phyloP scores from a whole-genome alignment of 2,888 invertebrate species.

The Tortricodes alternella region DNA sequence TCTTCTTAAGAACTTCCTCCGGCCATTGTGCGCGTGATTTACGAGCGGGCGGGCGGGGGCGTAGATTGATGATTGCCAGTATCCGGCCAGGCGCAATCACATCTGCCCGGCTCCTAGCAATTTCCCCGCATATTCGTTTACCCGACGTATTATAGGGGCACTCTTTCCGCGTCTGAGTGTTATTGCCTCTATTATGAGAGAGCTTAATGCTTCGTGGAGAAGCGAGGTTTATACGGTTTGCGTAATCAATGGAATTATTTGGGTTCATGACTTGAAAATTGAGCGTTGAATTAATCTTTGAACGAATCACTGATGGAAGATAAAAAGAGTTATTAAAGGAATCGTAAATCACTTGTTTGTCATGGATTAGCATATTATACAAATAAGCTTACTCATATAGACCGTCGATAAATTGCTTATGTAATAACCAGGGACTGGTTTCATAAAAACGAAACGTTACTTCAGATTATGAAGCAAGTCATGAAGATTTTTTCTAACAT shows the following conservation, averaged over 20 bases:
- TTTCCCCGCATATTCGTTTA: slow-evolving; percentile 81
- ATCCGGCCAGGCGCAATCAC: slow-evolving; percentile 72
- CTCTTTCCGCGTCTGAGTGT: slow-evolving; percentile 74
- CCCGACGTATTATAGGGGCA: slow-evolving; percentile 73
- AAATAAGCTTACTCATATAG: no score
- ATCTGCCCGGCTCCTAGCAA: slow-evolving; percentile 72
- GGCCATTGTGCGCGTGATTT: slow-evolving; percentile 81
- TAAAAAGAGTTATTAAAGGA: no score
- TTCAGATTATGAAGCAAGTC: no score
- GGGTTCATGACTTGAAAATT: slow-evolving; percentile 24
- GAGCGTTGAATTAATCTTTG: slow-evolving; percentile 19
- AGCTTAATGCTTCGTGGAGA: slow-evolving; percentile 64
- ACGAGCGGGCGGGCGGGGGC: slow-evolving; percentile 58
- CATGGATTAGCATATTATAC: no score
- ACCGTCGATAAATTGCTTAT: no score
- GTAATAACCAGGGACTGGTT: no score
- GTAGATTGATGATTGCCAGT: slow-evolving; percentile 78
- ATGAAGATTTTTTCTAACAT: no score
- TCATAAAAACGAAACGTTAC: no score
- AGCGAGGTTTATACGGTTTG: slow-evolving; percentile 37
- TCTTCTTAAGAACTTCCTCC: slow-evolving; percentile 82
- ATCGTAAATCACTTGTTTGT: no score
- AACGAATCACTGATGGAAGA: no score
- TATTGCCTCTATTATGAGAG: slow-evolving; percentile 73
- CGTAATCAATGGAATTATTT: slow-evolving; percentile 27